A percentile compares a stretch with the other conserved stretches of the same genome.
phyloP scores from a whole-genome alignment of 1,140 invertebrate species.

The Littorina saxatilis region DNA sequence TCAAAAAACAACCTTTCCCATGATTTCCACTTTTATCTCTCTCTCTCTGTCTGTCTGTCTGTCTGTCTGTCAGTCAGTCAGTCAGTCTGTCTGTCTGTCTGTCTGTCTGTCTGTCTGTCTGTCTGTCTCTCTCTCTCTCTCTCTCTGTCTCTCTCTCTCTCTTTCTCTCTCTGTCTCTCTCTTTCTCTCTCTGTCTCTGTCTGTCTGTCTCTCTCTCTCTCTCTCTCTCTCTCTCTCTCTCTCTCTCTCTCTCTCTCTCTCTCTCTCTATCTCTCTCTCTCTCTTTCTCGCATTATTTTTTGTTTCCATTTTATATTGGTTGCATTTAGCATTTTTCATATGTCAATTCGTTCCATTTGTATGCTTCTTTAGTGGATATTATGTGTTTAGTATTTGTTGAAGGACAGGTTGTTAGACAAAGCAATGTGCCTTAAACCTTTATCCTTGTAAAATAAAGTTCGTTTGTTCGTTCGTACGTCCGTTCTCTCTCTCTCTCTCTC shows the following conservation, averaged over 20 bases:
- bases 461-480: not conserved
- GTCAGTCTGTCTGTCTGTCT: not conserved
- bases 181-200: not conserved
- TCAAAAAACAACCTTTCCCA: no score
- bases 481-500: not conserved
- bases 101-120: not conserved
- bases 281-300: no score
- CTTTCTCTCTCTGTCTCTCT: not conserved
- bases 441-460: no score
- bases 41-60: not conserved
- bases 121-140: not conserved
- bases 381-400: no score
- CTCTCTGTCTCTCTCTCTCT: not conserved
- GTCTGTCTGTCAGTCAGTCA: conserved; percentile 7
- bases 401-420: no score
- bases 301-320: no score
- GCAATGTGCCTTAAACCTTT: no score
- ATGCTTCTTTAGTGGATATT: no score
- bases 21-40: no score
- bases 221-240: not conserved
- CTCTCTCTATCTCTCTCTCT: no score
- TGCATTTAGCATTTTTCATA: no score
- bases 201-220: not conserved
- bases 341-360: not conserved
- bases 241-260: conserved; percentile 4